phyloP scores from a whole-genome alignment of 2,113 vertebrate genomes.

The Oreochromis spilurus region DNA sequence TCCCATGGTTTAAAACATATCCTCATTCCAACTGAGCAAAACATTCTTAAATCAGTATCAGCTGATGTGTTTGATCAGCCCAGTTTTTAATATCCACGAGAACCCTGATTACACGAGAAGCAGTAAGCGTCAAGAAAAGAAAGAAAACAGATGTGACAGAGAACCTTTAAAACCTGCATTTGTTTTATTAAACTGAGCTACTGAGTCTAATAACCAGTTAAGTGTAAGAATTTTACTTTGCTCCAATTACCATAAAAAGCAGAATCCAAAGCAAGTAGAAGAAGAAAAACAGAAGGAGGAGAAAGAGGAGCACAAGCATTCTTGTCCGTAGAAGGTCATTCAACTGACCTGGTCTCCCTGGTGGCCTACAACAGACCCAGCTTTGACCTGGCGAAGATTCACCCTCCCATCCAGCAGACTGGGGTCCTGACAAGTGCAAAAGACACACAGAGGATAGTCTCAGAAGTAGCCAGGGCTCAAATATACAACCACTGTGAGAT shows the following conservation, averaged over 20 bases:
- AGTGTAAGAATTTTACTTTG: neutral
- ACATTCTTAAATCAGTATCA: neutral
- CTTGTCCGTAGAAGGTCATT: neutral
- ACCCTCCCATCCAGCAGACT: conserved; percentile 82
- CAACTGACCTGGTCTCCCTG: conserved; percentile 90
- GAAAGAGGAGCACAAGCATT: neutral
- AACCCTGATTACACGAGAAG: neutral
- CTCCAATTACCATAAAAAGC: neutral
- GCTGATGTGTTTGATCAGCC: neutral
- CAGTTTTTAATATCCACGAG: neutral
- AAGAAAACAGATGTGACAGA: neutral
- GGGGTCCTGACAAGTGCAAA: conserved; percentile 70
- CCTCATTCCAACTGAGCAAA: neutral
- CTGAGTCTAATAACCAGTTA: neutral
- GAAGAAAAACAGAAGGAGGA: neutral
- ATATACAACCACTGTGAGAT: neutral
- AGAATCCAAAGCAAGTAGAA: neutral
- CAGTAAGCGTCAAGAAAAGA: neutral
- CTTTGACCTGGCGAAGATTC: conserved; percentile 83
- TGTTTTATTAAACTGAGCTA: neutral
- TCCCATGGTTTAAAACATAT: neutral
- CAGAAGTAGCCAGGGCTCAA: neutral
- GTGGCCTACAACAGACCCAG: conserved; percentile 80
- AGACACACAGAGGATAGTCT: neutral
- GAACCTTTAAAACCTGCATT: neutral